These are phyloP conservation scores for Synodontis membranacea DNA, from an alignment of 2,113 vertebrate genomes.

Conservation along the genomic window DNA sequence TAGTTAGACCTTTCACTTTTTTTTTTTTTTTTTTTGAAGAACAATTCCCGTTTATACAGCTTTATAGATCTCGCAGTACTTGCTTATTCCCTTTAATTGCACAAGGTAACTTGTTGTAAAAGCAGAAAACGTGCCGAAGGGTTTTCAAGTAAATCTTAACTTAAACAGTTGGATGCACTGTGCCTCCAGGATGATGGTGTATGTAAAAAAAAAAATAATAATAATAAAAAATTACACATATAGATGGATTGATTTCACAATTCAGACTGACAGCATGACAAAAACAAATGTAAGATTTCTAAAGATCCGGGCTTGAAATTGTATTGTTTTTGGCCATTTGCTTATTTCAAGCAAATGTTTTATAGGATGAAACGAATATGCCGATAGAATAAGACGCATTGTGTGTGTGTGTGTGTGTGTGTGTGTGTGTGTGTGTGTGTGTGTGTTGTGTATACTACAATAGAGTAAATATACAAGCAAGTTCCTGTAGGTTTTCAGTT, in stretches of 20 bases:
- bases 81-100: background rate
- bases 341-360: background rate
- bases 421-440: background rate
- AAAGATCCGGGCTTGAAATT: background rate
- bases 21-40: background rate
- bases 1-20: background rate
- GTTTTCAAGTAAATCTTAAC: background rate
- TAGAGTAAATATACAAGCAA: too few relatives aligned
- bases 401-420: background rate
- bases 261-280: background rate
- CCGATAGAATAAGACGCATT: too few relatives aligned
- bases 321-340: background rate
- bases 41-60: background rate
- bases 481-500: too few relatives aligned
- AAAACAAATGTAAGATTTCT: background rate
- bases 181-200: background rate
- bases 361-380: background rate
- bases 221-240: background rate
- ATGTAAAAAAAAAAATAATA: too few relatives aligned
- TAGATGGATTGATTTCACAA: background rate
- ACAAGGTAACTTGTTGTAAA: background rate
- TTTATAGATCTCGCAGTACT: background rate
- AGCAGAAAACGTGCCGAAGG: background rate
- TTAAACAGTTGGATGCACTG: background rate
- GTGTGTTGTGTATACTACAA: too few relatives aligned